A percentile compares a stretch with the other conserved stretches of the same genome.
phyloP scores from a whole-genome alignment of 1,140 invertebrate species.

The Doryteuthis pealeii region DNA sequence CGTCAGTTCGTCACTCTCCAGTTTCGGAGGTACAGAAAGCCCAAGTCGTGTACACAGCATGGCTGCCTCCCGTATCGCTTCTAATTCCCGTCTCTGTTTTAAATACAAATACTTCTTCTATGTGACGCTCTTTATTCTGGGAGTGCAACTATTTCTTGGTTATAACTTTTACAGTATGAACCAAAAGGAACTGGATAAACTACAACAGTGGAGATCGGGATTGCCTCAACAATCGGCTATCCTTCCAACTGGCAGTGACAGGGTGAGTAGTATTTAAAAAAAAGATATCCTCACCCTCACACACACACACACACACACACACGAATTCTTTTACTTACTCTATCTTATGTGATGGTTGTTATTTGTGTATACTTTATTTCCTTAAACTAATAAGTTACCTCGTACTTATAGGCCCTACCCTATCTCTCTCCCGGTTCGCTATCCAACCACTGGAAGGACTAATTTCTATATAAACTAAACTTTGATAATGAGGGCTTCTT shows the following conservation, averaged over 20 bases:
- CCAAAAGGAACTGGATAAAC: slow-evolving; percentile 13
- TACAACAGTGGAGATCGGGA: background rate
- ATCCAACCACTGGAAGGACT: no score
- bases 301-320: slow-evolving; percentile 4
- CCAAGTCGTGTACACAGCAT: slow-evolving; percentile 1
- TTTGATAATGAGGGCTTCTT: no score
- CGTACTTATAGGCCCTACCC: no score
- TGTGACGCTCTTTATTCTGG: background rate
- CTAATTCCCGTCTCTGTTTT: background rate
- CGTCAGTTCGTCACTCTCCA: background rate
- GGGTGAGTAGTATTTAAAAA: background rate
- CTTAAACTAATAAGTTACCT: no score
- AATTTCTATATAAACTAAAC: no score
- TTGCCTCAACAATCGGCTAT: background rate
- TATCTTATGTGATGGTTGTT: background rate
- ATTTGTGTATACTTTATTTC: background rate
- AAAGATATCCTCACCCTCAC: background rate
- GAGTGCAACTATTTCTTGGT: background rate
- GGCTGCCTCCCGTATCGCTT: slow-evolving; percentile 10
- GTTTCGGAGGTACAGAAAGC: background rate
- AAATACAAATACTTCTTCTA: slow-evolving; percentile 13
- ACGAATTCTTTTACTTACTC: background rate
- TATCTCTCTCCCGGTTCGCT: no score
- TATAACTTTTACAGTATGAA: slow-evolving; percentile 12
- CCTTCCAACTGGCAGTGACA: background rate